Conservation (phyloP, 2,797 vertebrate species). For the Tympanoctomys barrerae region DNA sequence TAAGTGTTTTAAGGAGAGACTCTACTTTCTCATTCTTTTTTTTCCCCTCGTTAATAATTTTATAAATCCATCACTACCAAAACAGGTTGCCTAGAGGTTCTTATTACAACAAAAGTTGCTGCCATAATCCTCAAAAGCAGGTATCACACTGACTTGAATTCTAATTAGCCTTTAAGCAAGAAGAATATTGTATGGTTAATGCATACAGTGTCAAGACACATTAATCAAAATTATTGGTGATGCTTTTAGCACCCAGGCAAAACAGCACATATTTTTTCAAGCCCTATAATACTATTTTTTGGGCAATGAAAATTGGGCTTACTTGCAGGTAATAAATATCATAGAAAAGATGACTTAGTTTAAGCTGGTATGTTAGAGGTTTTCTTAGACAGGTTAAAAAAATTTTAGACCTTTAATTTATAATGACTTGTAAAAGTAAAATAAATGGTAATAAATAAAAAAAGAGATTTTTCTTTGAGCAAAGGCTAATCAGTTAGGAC, state of each 20-base stretch:
- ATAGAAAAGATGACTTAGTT: constrained; percentile 76
- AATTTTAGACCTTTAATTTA: constrained; percentile 79
- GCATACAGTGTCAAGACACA: constrained; percentile 81
- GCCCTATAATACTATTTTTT: constrained; percentile 67
- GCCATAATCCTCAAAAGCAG: constrained; percentile 83
- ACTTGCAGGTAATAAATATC: constrained; percentile 72
- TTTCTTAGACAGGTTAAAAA: constrained; percentile 78
- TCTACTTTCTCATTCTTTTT: constrained; percentile 66
- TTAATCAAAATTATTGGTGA: constrained; percentile 84
- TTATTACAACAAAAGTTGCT: constrained; percentile 81
- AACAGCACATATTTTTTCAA: constrained; percentile 74
- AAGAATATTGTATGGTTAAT: constrained; percentile 81
- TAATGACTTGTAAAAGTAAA: constrained; percentile 84
- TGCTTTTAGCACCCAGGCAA: constrained; percentile 81
- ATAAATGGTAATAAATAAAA: constrained; percentile 81
- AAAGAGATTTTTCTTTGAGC: constrained; percentile 82
- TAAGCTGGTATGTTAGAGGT: constrained; percentile 55
- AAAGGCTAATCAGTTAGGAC: constrained; percentile 79
- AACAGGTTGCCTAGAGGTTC: constrained; percentile 68
- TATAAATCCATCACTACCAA: constrained; percentile 76
- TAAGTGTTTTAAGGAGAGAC: constrained; percentile 63
- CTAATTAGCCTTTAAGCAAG: constrained; percentile 84
- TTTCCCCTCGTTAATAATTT: constrained; percentile 72
- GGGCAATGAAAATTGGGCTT: constrained; percentile 80
- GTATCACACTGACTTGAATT: constrained; percentile 84